Base-by-base conservation (phyloP, 2,113 vertebrate genomes). In the Gavialis gangeticus region DNA sequence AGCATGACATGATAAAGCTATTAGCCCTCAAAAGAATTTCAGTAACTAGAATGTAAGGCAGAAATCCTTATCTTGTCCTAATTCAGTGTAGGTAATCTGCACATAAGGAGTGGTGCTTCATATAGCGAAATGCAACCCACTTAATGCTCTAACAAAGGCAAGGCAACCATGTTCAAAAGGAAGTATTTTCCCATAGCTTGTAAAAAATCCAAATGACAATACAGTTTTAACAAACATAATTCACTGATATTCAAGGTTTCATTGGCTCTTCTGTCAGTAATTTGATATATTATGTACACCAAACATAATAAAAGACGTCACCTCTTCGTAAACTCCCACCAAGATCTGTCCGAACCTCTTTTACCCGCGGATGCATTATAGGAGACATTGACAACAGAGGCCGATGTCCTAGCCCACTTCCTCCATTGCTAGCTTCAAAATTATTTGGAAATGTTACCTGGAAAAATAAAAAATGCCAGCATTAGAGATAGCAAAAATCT, bases 381-480 rank as follows among this genome's bases (percentile, higher is more conserved):
- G 99, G 99, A 82, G 99, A 99, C 11, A 98, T 78, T 3, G 99
- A 98, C 92, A 99, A 98, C 98, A 99, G 97, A 2, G 99, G 99
- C 60, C 99, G 98, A 92, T 99, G 99, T 54, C 98, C 94, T 82
- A 98, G 98, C 22, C 89, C 92, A 79, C 91, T 96, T 82, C 97
- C 98, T 91, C 98, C 98, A 94, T 89, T 98, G 84, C 98, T 98
- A 1, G 94, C 97, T 98, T 99, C 99, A 25, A 99, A 99, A 94
- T 99, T 99, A 96, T 97, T 98, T 91, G 99, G 98, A 79, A 99
- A 99, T 96, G 99, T 99, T 84, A 99, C 99, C 99, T 99, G 96
- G 19, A 64, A 46, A 80, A 96, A 92, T 25, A 91, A 97, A 91
- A 98, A 92, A 60, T 22, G n/a, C 24, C 84, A 88, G n/a, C 14